phyloP scores from a whole-genome alignment of 2,888 invertebrate species.

The Eupsilia transversa region DNA sequence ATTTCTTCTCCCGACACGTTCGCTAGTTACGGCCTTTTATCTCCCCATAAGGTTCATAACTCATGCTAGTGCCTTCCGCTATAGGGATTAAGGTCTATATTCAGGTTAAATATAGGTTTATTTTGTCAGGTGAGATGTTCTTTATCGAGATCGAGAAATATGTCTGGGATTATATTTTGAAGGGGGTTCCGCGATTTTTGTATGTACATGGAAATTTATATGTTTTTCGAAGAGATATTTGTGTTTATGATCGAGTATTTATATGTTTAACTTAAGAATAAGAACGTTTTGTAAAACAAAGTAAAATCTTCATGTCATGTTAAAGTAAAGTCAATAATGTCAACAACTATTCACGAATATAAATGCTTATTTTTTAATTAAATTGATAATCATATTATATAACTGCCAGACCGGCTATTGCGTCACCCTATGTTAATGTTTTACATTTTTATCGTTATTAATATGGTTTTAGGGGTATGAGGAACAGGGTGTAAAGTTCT shows the following conservation, averaged over 20 bases:
- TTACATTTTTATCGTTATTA: background rate
- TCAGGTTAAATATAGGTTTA: constrained; percentile 60
- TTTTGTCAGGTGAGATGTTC: constrained; percentile 58
- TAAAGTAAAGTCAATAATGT: no score
- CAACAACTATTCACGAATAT: no score
- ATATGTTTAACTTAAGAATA: constrained; percentile 1
- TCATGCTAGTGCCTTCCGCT: constrained; percentile 63
- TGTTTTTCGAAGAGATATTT: background rate
- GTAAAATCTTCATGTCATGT: no score
- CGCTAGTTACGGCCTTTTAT: constrained; percentile 59
- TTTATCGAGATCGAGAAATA: constrained; percentile 49
- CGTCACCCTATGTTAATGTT: background rate
- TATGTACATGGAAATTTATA: constrained; percentile 8
- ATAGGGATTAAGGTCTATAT: constrained; percentile 59
- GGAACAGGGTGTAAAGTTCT: no score
- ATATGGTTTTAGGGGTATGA: no score
- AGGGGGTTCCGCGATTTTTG: constrained; percentile 12
- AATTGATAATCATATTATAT: background rate
- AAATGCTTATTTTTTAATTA: background rate
- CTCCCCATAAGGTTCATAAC: constrained; percentile 64
- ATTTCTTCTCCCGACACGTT: constrained; percentile 54
- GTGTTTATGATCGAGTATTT: background rate
- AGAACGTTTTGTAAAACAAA: background rate
- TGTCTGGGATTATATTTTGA: constrained; percentile 45
- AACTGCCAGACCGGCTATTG: background rate